A percentile compares a stretch with the other conserved stretches of the same genome.
Conservation (phyloP, 2,797 vertebrate genomes). For the Pagetopsis macropterus region DNA sequence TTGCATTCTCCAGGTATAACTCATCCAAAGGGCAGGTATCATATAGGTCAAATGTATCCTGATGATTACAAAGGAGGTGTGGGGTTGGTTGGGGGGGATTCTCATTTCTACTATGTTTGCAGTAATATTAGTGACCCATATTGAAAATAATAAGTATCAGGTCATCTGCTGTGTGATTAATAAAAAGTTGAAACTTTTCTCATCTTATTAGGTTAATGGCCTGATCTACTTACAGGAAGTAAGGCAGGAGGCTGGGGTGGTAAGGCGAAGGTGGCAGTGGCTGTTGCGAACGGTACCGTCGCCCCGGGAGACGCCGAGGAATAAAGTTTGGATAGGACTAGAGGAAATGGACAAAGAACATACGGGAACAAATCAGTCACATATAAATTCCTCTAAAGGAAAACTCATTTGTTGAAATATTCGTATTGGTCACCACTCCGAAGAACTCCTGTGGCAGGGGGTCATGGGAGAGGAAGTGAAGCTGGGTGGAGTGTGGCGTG, state of each 20-base stretch:
- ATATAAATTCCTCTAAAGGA: background rate
- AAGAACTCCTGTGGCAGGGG: conserved; percentile 96
- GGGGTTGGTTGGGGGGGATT: background rate
- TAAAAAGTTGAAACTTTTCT: background rate
- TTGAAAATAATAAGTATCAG: background rate
- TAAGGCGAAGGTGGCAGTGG: conserved; percentile 94
- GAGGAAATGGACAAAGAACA: conserved; percentile 13
- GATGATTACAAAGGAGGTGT: background rate
- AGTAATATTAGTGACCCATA: background rate
- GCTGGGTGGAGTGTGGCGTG: conserved; percentile 90
- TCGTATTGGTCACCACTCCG: conserved; percentile 90
- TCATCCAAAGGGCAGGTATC: background rate
- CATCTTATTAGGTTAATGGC: background rate
- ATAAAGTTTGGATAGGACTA: conserved; percentile 97
- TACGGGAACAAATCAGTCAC: conserved; percentile 5
- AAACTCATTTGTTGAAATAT: background rate
- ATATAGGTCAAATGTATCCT: background rate
- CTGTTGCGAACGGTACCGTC: conserved; percentile 95
- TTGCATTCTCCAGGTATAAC: background rate
- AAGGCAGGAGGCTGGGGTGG: conserved; percentile 97
- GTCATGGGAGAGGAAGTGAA: conserved; percentile 96
- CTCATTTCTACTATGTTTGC: background rate
- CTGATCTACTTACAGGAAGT: conserved; percentile 93
- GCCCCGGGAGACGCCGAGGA: conserved; percentile 93
- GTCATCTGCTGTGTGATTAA: background rate